These are phyloP conservation scores for Lamellibrachia satsuma DNA, from an alignment of 2,888 invertebrate genomes.

Conservation along the genomic window DNA sequence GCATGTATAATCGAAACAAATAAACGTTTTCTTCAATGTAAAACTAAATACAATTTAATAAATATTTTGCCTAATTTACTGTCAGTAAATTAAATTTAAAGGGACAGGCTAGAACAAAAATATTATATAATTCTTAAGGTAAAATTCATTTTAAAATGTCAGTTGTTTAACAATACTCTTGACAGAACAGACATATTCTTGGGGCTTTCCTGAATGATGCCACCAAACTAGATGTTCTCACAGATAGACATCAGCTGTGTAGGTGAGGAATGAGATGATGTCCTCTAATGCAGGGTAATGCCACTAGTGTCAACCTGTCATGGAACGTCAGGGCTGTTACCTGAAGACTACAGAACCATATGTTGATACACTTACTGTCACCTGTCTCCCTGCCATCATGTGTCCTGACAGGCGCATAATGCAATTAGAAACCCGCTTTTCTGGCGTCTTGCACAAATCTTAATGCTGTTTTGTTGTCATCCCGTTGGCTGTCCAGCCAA, in stretches of 20 bases:
- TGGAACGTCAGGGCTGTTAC: neutral
- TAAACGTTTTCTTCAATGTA: too few species aligned
- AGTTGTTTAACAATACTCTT: too few species aligned
- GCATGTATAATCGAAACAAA: too few species aligned
- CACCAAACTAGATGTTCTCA: too few species aligned
- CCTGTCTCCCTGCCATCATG: neutral
- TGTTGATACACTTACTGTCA: neutral
- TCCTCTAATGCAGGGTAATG: neutral
- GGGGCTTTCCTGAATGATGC: too few species aligned
- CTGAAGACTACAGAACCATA: neutral
- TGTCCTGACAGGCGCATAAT: neutral
- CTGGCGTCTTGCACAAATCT: neutral
- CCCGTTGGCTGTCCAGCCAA: neutral
- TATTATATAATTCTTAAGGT: too few species aligned
- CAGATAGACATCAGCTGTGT: neutral
- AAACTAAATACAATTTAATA: too few species aligned
- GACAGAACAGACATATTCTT: too few species aligned
- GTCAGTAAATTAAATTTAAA: too few species aligned
- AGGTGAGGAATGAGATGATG: neutral
- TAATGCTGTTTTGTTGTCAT: neutral
- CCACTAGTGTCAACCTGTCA: neutral
- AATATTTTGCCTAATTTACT: too few species aligned
- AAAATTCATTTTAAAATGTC: too few species aligned
- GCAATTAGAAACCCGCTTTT: constrained; percentile 3
- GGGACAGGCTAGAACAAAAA: too few species aligned